A percentile compares a stretch with the other conserved stretches of the same genome.
These are phyloP conservation scores for Urophycis tenuis DNA, from an alignment of 2,797 vertebrate genomes.

Conservation along the genomic window DNA sequence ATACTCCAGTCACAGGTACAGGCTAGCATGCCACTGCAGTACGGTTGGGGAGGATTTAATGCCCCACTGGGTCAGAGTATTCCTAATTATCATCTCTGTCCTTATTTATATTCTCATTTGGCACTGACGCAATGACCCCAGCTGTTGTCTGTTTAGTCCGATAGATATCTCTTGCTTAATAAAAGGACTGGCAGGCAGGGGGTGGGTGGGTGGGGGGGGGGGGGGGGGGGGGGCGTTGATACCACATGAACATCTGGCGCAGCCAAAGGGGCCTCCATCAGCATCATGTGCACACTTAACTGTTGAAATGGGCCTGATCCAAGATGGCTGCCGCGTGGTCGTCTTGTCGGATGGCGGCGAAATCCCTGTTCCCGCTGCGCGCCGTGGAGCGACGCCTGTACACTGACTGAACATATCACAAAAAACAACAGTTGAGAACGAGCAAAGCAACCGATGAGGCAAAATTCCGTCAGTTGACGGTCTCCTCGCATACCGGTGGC, in stretches of 20 bases:
- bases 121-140: slow-evolving; percentile 57
- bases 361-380: neutral
- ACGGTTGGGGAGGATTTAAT: slow-evolving; percentile 26
- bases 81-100: slow-evolving; percentile 49
- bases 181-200: neutral
- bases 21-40: slow-evolving; percentile 22
- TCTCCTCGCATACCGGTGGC: no score
- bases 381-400: neutral
- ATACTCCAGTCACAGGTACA: slow-evolving; percentile 11
- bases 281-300: slow-evolving; percentile 1
- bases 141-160: slow-evolving; percentile 60
- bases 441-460: neutral
- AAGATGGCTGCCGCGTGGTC: neutral
- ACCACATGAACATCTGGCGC: slow-evolving; percentile 35
- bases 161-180: slow-evolving; percentile 48
- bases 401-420: neutral
- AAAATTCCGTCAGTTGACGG: neutral
- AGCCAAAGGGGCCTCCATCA: slow-evolving; percentile 41
- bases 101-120: slow-evolving; percentile 60
- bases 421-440: no score
- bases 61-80: slow-evolving; percentile 38
- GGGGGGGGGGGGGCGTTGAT: neutral
- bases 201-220: neutral
- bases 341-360: slow-evolving; percentile 8
- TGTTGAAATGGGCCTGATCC: neutral